Evolutionary conservation across 1,140 invertebrate species (phyloP), one percentile per base, ranked within the genome.

Genomic region (Drosophila mauritiana): DNA sequence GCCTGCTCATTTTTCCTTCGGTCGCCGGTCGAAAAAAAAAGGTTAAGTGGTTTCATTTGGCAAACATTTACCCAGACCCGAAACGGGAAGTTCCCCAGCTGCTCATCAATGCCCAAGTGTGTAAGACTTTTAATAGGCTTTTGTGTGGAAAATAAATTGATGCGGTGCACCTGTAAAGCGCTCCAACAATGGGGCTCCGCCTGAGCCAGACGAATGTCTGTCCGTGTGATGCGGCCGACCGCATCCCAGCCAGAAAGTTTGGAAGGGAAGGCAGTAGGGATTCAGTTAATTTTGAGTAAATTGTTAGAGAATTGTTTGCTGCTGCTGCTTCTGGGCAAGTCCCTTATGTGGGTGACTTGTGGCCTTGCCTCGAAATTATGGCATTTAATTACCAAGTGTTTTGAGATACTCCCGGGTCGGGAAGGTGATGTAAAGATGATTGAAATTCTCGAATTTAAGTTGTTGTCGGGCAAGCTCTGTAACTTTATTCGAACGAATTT

Each of bases 121-220:
- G 81, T 76, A 77, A 55, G 83, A 79, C 79, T 83, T 89, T 89
- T 86, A 86, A 86, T 86, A 88, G 84, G 83, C 83, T 86, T 86
- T 89, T 86, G 83, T 86, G 83, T 86, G 83, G 84, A 86, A 86
- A 86, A 86, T 86, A 86, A 86, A 86, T 86, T 88, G 83, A 86
- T 86, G 83, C 65, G 84, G 83, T 86, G 84, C 83, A 86, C 83
- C 83, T 86, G 83, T 83, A 86, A 86, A 88, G 69, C 69, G 79
- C 55, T 65, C 55, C 49, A 68, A 74, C 75, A 86, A 83, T 77
- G 68, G 39, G 49, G 58, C 68, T 11, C 17, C 37, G 78, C 37
- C 55, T 52, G 36, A 52, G 43, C 46, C 54, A 73, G 42, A 20
- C 49, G 40, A 55, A 67, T 56, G 67, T 73, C 63, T 74, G 57